A percentile compares a stretch with the other conserved stretches of the same genome.
phyloP scores from a whole-genome alignment of 2,888 invertebrate genomes.

The Cynaeus angustus region DNA sequence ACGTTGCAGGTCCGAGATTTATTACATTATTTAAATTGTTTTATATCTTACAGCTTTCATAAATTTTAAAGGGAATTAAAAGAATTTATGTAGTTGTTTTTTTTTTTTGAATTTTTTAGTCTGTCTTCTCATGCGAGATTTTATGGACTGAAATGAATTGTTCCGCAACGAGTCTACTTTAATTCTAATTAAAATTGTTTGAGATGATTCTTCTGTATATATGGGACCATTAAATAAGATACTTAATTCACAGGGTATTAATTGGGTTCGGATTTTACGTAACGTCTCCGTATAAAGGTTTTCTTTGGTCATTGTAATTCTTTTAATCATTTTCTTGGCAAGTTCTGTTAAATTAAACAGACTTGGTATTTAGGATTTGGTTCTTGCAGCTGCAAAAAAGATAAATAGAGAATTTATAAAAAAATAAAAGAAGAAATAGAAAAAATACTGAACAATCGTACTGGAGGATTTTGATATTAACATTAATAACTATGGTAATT shows the following conservation, averaged over 20 bases:
- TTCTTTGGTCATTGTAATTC: constrained; percentile 18
- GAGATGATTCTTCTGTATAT: constrained; percentile 11
- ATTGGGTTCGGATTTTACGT: background rate
- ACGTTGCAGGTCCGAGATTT: constrained; percentile 2
- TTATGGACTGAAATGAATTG: background rate
- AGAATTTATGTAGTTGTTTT: background rate
- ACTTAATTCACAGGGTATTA: background rate
- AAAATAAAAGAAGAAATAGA: too few relatives aligned
- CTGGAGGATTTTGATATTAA: too few relatives aligned
- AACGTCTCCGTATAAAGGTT: background rate
- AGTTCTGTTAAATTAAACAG: too few relatives aligned
- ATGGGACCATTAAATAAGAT: constrained; percentile 18
- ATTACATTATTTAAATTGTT: constrained; percentile 6
- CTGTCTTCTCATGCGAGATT: background rate
- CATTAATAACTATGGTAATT: too few relatives aligned
- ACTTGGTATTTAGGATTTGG: too few relatives aligned
- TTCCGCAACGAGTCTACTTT: constrained; percentile 16
- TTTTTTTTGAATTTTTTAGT: background rate
- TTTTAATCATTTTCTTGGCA: too few relatives aligned
- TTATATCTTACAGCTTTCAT: background rate
- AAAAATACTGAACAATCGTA: too few relatives aligned
- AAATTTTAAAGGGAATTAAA: background rate
- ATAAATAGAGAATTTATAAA: too few relatives aligned
- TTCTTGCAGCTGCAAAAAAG: too few relatives aligned
- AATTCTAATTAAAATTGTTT: constrained; percentile 22